Evolutionary conservation across 2,888 invertebrate species (phyloP).

Genomic region (Coecobrya sp.): DNA sequence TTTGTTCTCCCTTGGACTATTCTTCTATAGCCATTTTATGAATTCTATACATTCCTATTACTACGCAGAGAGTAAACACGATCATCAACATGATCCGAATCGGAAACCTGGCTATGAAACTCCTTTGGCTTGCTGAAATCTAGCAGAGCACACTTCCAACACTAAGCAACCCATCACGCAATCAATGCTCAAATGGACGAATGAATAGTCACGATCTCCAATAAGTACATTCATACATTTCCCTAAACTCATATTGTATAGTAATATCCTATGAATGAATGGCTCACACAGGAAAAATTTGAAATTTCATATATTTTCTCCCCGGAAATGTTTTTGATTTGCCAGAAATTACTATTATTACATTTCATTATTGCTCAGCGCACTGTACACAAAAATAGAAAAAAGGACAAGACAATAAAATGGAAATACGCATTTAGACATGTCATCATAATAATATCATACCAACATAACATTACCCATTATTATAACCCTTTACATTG

Average conservation of each 20-base stretch:
- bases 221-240: not conserved
- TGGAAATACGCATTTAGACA: constrained; percentile 7
- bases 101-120: not conserved
- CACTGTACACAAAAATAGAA: not conserved
- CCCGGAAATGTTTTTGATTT: constrained; percentile 42
- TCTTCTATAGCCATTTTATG: not conserved
- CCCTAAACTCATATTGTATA: not conserved
- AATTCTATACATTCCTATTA: constrained; percentile 19
- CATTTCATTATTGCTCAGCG: not conserved
- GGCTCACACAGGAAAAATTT: constrained; percentile 19
- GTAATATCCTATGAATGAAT: not conserved
- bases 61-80: not conserved
- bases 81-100: not conserved
- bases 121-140: not conserved
- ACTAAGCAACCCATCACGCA: not conserved
- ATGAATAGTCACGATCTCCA: not conserved
- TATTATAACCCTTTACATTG: not conserved
- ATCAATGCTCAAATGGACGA: not conserved
- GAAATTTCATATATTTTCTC: constrained; percentile 56
- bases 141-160: not conserved
- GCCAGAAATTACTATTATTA: constrained; percentile 38
- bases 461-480: not conserved
- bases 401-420: constrained; percentile 12
- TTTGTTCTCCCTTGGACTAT: not conserved
- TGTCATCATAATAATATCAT: constrained; percentile 18